Evolutionary conservation across 2,888 invertebrate genomes (phyloP).

Genomic region (Chaetogeoica ovagalla): DNA sequence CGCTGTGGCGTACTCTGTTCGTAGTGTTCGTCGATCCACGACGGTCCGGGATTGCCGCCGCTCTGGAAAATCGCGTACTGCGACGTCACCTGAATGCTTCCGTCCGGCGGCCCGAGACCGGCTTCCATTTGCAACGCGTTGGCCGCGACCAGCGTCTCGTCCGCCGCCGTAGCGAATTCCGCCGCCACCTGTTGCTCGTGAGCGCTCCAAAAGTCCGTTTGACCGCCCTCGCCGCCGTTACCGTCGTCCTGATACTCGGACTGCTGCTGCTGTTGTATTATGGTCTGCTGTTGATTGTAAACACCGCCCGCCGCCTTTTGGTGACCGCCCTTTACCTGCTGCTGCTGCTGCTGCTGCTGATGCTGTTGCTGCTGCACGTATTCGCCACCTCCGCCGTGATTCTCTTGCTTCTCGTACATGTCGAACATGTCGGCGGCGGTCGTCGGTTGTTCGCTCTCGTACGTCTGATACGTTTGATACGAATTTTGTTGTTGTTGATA

Average conservation of each 20-base stretch:
- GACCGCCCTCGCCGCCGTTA: slow-evolving; percentile 20
- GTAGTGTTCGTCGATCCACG: slow-evolving; percentile 55
- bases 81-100: slow-evolving; percentile 30
- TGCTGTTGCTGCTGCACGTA: not conserved
- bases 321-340: slow-evolving; percentile 3
- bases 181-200: slow-evolving; percentile 46
- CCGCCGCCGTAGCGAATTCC: slow-evolving; percentile 29
- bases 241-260: not conserved
- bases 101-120: slow-evolving; percentile 18
- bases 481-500: slow-evolving; percentile 14
- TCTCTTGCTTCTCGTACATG: slow-evolving; percentile 22
- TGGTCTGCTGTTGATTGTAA: slow-evolving; percentile 15
- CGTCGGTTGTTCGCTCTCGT: slow-evolving; percentile 28
- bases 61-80: slow-evolving; percentile 54
- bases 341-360: too few relatives aligned
- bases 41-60: slow-evolving; percentile 50
- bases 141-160: slow-evolving; percentile 38
- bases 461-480: slow-evolving; percentile 34
- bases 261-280: slow-evolving; percentile 16
- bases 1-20: slow-evolving; percentile 55
- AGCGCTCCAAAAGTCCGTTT: slow-evolving; percentile 31
- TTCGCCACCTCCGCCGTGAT: slow-evolving; percentile 9
- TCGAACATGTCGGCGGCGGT: slow-evolving; percentile 20
- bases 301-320: not conserved
- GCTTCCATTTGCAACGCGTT: slow-evolving; percentile 51